Conservation (phyloP, 2,797 vertebrate genomes). For the Karalla daura region DNA sequence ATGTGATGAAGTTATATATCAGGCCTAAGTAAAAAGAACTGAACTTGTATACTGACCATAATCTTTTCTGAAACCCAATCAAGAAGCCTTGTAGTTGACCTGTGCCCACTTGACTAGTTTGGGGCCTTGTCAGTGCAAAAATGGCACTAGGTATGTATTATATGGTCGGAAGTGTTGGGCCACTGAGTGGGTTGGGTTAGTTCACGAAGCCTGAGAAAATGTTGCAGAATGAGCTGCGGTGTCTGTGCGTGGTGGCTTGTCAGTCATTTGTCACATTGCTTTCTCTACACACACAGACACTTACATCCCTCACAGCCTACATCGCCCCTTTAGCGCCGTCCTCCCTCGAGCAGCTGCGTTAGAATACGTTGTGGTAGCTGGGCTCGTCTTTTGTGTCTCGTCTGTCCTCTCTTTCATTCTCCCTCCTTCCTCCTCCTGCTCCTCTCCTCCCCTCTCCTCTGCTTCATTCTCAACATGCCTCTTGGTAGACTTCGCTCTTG, state of each 20-base stretch:
- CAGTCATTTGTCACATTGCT: not conserved
- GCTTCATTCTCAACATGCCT: conserved; percentile 59
- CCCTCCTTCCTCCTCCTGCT: conserved; percentile 20
- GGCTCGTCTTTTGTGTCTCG: conserved; percentile 42
- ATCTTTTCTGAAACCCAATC: too few species aligned
- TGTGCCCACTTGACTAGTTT: too few species aligned
- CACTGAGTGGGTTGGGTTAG: too few species aligned
- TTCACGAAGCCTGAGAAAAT: too few species aligned
- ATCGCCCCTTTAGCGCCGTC: conserved; percentile 21
- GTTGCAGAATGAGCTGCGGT: not conserved
- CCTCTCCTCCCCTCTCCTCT: conserved; percentile 30
- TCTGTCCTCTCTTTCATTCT: conserved; percentile 35
- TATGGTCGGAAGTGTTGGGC: too few species aligned
- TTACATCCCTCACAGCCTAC: conserved; percentile 16
- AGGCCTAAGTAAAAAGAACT: too few species aligned
- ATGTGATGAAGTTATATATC: too few species aligned
- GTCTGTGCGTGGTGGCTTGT: not conserved
- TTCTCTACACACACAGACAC: not conserved
- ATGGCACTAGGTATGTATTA: too few species aligned
- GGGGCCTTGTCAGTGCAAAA: too few species aligned
- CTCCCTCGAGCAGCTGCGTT: conserved; percentile 22
- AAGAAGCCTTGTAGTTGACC: too few species aligned
- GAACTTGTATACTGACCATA: too few species aligned
- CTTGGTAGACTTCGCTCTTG: conserved; percentile 63
- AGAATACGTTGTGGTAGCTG: conserved; percentile 30